These are phyloP conservation scores for Lasioglossum calceatum DNA, from an alignment of 2,888 invertebrate genomes.

Conservation along the genomic window DNA sequence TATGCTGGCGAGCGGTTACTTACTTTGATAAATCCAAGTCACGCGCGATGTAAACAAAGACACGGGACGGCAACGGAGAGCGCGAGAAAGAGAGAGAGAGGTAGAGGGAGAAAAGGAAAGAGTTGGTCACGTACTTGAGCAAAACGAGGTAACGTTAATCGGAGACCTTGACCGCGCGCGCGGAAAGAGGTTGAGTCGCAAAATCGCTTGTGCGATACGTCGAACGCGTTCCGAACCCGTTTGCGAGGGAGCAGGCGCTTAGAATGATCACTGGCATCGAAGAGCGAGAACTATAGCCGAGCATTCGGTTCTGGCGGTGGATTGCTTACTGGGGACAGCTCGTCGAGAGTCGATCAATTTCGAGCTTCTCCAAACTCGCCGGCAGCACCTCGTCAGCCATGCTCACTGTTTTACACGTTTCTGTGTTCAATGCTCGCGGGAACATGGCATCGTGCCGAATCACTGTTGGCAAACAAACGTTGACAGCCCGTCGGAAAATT, in stretches of 20 bases:
- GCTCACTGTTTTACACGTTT: slow-evolving; percentile 60
- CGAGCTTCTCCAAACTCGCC: slow-evolving; percentile 80
- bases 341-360: slow-evolving; percentile 77
- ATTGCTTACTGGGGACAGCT: slow-evolving; percentile 75
- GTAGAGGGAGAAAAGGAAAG: slow-evolving; percentile 15
- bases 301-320: neutral
- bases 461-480: slow-evolving; percentile 70
- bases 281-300: slow-evolving; percentile 5
- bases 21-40: slow-evolving; percentile 17
- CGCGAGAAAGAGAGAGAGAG: neutral
- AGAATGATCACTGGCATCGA: slow-evolving; percentile 29
- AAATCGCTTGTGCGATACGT: slow-evolving; percentile 24
- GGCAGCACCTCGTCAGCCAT: slow-evolving; percentile 81
- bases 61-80: neutral
- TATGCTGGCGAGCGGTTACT: slow-evolving; percentile 34
- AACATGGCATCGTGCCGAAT: slow-evolving; percentile 70
- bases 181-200: slow-evolving; percentile 43
- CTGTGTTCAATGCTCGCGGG: slow-evolving; percentile 53
- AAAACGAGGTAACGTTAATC: slow-evolving; percentile 48
- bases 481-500: slow-evolving; percentile 64
- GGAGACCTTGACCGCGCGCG: slow-evolving; percentile 62
- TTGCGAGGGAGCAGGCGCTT: slow-evolving; percentile 56
- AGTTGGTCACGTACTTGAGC: slow-evolving; percentile 22
- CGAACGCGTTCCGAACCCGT: slow-evolving; percentile 19
- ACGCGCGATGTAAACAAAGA: slow-evolving; percentile 49